These are phyloP conservation scores for Carollia perspicillata DNA, from an alignment of 2,113 vertebrate species.

Conservation along the genomic window DNA sequence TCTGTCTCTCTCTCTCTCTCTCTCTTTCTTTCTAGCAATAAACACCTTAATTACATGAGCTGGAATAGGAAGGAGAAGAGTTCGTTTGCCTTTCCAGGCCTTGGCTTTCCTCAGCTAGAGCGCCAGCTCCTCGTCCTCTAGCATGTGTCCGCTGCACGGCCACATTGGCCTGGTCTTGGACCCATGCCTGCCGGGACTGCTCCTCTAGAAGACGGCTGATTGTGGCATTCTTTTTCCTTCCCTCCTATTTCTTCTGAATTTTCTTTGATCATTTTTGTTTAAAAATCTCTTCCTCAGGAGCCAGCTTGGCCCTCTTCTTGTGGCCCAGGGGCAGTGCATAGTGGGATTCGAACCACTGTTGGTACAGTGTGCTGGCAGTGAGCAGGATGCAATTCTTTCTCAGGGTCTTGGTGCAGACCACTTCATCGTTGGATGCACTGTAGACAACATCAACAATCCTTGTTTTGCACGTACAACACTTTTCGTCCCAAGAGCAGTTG, in stretches of 20 bases:
- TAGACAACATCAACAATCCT: constrained; percentile 96
- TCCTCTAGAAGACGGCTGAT: constrained; percentile 92
- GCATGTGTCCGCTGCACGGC: not conserved
- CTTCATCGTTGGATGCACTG: constrained; percentile 95
- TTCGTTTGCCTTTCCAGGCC: not conserved
- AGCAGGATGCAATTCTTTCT: constrained; percentile 96
- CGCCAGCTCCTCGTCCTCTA: not conserved
- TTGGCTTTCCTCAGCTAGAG: not conserved
- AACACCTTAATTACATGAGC: not conserved
- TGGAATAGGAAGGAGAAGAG: not conserved
- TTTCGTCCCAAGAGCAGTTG: constrained; percentile 95
- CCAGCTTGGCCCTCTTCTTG: constrained; percentile 97
- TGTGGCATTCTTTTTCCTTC: constrained; percentile 92
- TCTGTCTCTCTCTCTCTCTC: rapidly evolving
- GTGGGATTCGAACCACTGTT: constrained; percentile 95
- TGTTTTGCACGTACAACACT: constrained; percentile 94
- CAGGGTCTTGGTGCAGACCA: constrained; percentile 91
- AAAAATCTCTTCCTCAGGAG: constrained; percentile 93
- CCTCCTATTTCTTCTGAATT: constrained; percentile 94
- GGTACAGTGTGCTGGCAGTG: constrained; percentile 90
- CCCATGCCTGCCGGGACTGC: constrained; percentile 89
- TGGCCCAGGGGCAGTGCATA: constrained; percentile 91
- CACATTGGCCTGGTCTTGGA: not conserved
- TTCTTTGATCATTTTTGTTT: constrained; percentile 90
- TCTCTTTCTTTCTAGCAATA: not conserved